phyloP scores from a whole-genome alignment of 2,888 invertebrate genomes.

The Onthophagus sagittarius region DNA sequence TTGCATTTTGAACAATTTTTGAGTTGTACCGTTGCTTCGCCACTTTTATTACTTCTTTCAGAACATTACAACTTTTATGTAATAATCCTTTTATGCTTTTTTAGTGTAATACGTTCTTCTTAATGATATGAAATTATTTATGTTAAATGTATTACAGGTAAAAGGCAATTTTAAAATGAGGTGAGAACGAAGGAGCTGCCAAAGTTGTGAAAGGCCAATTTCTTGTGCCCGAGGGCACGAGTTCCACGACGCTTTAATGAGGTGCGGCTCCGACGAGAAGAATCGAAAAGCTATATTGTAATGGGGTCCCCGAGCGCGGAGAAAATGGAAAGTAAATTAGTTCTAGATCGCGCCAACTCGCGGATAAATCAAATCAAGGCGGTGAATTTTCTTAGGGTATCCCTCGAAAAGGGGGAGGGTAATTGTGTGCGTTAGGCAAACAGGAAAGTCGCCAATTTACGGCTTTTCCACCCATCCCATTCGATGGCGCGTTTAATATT shows the following conservation, averaged over 20 bases:
- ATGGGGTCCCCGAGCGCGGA: background rate
- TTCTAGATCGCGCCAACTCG: background rate
- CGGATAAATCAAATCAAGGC: constrained; percentile 11
- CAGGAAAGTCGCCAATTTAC: background rate
- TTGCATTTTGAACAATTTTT: too few species aligned
- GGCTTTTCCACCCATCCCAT: background rate
- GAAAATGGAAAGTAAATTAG: constrained; percentile 13
- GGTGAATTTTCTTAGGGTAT: background rate
- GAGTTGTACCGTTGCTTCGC: too few species aligned
- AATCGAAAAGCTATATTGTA: background rate
- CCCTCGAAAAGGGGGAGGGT: background rate
- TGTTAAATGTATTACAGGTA: background rate
- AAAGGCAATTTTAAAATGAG: background rate
- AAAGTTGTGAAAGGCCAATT: background rate
- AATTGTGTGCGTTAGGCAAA: background rate
- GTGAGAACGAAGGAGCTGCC: background rate
- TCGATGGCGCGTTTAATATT: background rate
- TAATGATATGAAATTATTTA: background rate
- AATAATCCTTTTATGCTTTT: too few species aligned
- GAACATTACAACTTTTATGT: too few species aligned
- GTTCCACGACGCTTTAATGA: background rate
- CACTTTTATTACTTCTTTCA: too few species aligned
- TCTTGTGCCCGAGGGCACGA: background rate
- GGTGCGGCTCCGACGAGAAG: background rate
- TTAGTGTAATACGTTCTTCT: too few species aligned